Base-by-base conservation (phyloP, 2,797 vertebrate genomes). In the Diceros bicornis region DNA sequence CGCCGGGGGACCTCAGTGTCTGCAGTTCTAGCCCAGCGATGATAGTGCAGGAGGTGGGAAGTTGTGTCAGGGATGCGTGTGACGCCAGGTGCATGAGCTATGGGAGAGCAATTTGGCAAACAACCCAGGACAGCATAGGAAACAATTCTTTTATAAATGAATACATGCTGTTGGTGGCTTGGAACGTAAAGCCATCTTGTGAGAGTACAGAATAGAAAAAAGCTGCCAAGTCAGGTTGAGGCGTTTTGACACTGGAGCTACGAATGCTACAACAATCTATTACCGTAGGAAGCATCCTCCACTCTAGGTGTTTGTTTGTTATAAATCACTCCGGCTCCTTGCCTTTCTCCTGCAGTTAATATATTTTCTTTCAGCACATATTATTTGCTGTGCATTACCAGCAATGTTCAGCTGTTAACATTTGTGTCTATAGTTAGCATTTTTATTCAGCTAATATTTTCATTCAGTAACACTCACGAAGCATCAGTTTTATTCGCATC, bases 371-470 rank as follows among this genome's bases (percentile, higher is more conserved):
- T 66, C 86, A 77, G 89, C 69, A 78, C 89, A 94, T 82, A 94
- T 81, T 89, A 95, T 94, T 96, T 95, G 72, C 61, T 89, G 90
- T 68, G 25, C 84, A 52, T 97, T 97, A 94, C 96, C 96, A 89
- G 72, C 82, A 84, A 64, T 50, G 81, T 91, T 96, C 47, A 47
- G 95, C 96, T 98, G 95, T 97, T 98, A 96, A 95, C 75, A 52
- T 93, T 83, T 78, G 90, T 95, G 95, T 92, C 97, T 93, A 68
- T 61, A 91, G 94, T 98, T 97, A 96, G 97, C 95, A 97, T 89
- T 98, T 97, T 97, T 98, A 97, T 98, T 96, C 94, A 66, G 92
- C 92, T 97, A 97, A 98, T 97, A 98, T 97, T 98, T 98, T 94
- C 97, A 96, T 97, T 98, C 97, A 90, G 90, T 50, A 91, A 94